Evolutionary conservation across 2,888 invertebrate genomes (phyloP), one percentile per base, ranked within the genome.

Genomic region (Microplitis manilae): DNA sequence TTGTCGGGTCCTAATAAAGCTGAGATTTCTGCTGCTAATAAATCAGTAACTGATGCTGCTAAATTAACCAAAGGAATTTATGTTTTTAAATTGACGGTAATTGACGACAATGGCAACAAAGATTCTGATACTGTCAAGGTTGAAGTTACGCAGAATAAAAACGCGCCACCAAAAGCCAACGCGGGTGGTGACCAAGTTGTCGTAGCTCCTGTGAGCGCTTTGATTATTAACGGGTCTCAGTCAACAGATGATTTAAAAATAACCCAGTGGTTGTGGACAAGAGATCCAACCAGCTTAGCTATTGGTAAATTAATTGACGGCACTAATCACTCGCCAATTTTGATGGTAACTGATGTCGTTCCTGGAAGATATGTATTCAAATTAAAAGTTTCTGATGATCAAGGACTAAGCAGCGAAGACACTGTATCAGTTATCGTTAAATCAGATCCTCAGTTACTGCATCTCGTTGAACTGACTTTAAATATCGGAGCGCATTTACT

Each of bases 201-300:
- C 0, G 92, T 93, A 67, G 90, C 96, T 71, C 97, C 98, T 0
- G 90, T 94, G 4, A 93, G 93, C 61, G 94, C 95, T 17, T 92
- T 98, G 7, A 92, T 94, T 70, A 91, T 98, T 75, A 97, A 98
- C 90, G 98, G 98, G 0, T 94, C 95, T 0, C 92, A 92, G 79
- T 98, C 98, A 0, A 93, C 93, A 17, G 98, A 98, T 88, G 98
- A 98, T 91, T 93, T 97, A 87, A 94, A 94, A 9, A 95, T 98
- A 76, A 94, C 94, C 0, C 93, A 94, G 73, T 98, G 96, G 93
- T 91, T 93, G 76, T 98, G 98, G 98, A 93, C 92, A 0, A 92
- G 97, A 61, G 94, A 94, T 87, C 92, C 94, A 77, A 92, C 94
- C 81, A 93, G 96, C 41, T 91, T 97, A 50, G 97, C 98, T 0